phyloP scores from a whole-genome alignment of 64 coral and sea anemone species.

The Exaiptasia diaphana region DNA sequence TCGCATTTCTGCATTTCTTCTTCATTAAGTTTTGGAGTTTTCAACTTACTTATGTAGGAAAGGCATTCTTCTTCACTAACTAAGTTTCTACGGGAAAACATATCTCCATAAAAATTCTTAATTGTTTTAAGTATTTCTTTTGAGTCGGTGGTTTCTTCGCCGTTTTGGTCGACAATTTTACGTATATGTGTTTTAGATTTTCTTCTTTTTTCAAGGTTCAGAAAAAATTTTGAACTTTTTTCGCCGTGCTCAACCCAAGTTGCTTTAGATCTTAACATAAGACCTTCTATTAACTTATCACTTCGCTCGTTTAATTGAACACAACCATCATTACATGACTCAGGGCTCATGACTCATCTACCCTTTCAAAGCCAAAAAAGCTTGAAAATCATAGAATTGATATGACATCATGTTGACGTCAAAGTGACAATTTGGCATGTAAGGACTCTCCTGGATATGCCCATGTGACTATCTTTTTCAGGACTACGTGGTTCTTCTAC shows the following conservation, averaged over 20 bases:
- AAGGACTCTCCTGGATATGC: no score
- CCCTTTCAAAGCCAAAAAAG: no score
- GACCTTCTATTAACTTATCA: neutral
- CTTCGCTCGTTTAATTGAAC: neutral
- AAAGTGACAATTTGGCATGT: no score
- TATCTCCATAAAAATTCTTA: neutral
- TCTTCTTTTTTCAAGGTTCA: neutral
- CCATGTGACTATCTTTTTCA: no score
- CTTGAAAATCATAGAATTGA: no score
- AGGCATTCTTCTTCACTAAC: neutral
- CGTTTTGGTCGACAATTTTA: slow-evolving; percentile 6
- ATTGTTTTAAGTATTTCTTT: neutral
- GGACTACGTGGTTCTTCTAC: slow-evolving; percentile 57
- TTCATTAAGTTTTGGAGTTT: slow-evolving; percentile 1
- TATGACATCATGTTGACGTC: no score
- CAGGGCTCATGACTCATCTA: no score
- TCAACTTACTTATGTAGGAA: neutral
- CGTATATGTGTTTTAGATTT: slow-evolving; percentile 3
- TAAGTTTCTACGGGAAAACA: neutral
- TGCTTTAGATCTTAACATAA: slow-evolving; percentile 7
- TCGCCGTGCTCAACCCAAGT: slow-evolving; percentile 3
- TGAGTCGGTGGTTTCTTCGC: neutral
- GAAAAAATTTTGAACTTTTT: slow-evolving; percentile 27
- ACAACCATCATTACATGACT: no score
- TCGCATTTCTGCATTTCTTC: neutral